Conservation (phyloP, 2,888 invertebrate species). For the Zelleria hepariella region DNA sequence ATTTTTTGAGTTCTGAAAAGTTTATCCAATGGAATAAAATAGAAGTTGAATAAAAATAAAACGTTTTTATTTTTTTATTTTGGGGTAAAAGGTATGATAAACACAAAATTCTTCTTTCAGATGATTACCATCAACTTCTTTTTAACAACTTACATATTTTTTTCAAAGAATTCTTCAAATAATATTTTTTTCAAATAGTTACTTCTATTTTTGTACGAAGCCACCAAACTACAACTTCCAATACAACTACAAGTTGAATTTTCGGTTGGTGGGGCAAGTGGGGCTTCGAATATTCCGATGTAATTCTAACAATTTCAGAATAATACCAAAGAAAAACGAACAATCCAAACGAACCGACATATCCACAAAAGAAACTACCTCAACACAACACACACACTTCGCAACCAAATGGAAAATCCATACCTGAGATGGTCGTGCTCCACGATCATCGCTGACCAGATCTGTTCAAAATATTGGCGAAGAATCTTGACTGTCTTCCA, state of each 20-base stretch:
- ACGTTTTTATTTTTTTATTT: no score
- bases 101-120: no score
- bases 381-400: conserved; percentile 6
- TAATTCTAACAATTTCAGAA: background rate
- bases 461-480: conserved; percentile 54
- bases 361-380: background rate
- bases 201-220: no score
- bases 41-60: no score
- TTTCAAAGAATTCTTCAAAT: no score
- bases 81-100: no score
- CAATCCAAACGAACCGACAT: conserved; percentile 6
- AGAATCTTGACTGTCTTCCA: conserved; percentile 32
- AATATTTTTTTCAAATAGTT: no score
- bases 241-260: no score
- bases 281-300: background rate
- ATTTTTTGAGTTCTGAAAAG: background rate
- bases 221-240: no score
- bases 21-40: background rate
- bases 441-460: conserved; percentile 67
- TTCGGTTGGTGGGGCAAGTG: no score
- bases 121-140: no score
- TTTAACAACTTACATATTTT: no score
- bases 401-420: conserved; percentile 19
- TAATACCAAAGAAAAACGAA: background rate
- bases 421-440: conserved; percentile 70